These are phyloP conservation scores for Folsomia manolachei DNA, from an alignment of 2,888 invertebrate species.

Conservation along the genomic window DNA sequence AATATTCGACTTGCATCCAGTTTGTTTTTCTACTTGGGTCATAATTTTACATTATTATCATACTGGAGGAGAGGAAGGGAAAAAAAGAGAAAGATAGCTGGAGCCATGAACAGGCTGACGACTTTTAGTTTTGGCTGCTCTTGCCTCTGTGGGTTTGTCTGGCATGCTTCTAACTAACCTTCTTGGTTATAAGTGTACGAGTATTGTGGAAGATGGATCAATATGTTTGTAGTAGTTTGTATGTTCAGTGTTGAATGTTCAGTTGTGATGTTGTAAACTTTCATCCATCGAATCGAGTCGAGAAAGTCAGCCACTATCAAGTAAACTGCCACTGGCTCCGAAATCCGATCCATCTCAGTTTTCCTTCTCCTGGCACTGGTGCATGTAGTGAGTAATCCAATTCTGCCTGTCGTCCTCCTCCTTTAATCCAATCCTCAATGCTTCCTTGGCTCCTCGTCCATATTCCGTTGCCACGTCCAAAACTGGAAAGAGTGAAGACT, in stretches of 20 bases:
- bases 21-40: neutral
- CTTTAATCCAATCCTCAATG: conserved; percentile 1
- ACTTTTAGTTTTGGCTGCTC: no score
- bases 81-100: neutral
- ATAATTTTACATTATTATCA: no score
- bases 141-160: no score
- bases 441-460: neutral
- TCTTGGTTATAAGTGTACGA: neutral
- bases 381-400: neutral
- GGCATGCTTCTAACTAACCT: no score
- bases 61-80: neutral
- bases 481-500: neutral
- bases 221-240: conserved; percentile 10
- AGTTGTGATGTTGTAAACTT: conserved; percentile 10
- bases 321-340: conserved; percentile 10
- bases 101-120: neutral
- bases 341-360: conserved; percentile 6
- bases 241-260: conserved; percentile 10
- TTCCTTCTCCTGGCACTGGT: neutral
- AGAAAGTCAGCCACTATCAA: conserved; percentile 7
- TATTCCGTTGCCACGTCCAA: neutral
- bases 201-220: conserved; percentile 1
- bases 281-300: neutral
- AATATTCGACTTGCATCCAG: neutral
- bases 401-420: neutral